Conservation (phyloP, 2,113 vertebrate species). For the Eulemur macaco region DNA sequence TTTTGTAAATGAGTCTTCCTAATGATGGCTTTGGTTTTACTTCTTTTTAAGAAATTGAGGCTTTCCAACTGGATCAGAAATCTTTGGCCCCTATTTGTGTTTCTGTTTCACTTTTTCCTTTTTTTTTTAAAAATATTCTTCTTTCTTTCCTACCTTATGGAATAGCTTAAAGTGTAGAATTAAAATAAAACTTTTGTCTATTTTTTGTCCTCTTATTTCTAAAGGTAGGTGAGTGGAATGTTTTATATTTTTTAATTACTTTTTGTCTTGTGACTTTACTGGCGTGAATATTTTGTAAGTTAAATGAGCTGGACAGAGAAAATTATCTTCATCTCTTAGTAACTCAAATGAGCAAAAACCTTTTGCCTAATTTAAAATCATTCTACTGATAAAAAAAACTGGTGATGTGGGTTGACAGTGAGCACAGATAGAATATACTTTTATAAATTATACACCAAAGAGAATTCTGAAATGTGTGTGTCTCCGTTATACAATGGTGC, state of each 20-base stretch:
- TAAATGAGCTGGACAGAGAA: neutral
- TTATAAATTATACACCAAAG: neutral
- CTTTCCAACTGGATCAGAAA: neutral
- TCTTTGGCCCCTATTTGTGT: neutral
- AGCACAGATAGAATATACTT: neutral
- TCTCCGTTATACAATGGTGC: neutral
- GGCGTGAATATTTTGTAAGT: neutral
- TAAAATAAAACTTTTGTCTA: neutral
- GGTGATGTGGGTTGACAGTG: neutral
- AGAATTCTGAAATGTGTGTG: neutral
- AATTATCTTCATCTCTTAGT: neutral
- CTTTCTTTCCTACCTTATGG: neutral
- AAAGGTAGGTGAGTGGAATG: neutral
- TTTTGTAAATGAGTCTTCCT: neutral
- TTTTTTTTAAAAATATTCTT: neutral
- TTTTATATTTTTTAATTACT: neutral
- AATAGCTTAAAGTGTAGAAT: slow-evolving; percentile 1
- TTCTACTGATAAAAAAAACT: neutral
- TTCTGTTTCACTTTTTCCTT: neutral
- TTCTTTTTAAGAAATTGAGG: neutral
- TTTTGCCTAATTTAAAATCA: neutral
- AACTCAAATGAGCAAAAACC: neutral
- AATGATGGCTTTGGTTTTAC: neutral
- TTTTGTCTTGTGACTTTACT: slow-evolving; percentile 25
- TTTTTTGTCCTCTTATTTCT: neutral